Conservation (phyloP, 2,888 invertebrate genomes). For the Diadegma fenestrale region DNA sequence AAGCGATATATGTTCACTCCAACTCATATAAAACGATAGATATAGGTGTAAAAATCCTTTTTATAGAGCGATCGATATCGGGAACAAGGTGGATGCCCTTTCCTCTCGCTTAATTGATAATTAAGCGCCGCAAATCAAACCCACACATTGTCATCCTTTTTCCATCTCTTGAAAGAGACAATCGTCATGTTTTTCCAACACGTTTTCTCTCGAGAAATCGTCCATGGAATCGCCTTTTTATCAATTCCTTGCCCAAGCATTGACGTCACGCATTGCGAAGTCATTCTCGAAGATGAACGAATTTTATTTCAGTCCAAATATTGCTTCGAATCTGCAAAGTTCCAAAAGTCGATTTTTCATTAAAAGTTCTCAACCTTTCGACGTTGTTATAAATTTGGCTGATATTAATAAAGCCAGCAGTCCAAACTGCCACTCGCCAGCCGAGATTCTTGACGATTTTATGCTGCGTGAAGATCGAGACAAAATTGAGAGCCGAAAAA, state of each 20-base stretch:
- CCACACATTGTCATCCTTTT: constrained; percentile 1
- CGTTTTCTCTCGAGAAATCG: not conserved
- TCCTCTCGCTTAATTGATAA: constrained; percentile 32
- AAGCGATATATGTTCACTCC: constrained; percentile 28
- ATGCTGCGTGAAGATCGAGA: not conserved
- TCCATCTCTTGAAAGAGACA: not conserved
- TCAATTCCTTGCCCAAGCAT: too few relatives aligned
- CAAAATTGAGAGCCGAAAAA: not conserved
- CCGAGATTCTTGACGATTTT: constrained; percentile 3
- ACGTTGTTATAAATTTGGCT: not conserved
- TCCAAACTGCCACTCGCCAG: not conserved
- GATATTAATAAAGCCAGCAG: not conserved
- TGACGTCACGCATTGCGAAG: too few relatives aligned
- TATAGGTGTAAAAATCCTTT: constrained; percentile 38
- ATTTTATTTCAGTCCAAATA: too few relatives aligned
- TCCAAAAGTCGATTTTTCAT: too few relatives aligned
- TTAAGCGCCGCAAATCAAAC: constrained; percentile 6
- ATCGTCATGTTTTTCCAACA: not conserved
- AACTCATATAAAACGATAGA: not conserved
- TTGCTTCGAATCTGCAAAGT: too few relatives aligned
- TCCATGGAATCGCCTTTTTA: not conserved
- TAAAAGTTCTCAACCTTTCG: too few relatives aligned
- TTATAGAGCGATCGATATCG: constrained; percentile 55
- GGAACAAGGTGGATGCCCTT: constrained; percentile 32
- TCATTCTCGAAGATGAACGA: too few relatives aligned